Evolutionary conservation across 1,140 invertebrate genomes (phyloP).

Genomic region (Drosophila littoralis): DNA sequence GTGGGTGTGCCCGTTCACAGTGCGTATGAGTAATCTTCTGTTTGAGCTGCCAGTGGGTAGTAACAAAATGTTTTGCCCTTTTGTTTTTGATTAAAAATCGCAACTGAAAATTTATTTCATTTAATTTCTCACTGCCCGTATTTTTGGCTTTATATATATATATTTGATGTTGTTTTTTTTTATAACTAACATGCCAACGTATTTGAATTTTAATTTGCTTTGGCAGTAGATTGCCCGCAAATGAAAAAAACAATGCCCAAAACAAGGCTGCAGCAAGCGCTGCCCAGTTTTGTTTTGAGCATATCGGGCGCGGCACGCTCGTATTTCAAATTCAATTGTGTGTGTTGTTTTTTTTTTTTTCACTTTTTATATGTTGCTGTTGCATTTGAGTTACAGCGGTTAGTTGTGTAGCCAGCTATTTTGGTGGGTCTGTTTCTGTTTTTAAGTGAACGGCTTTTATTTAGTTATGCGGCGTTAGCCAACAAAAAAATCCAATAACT

Average conservation of each 20-base stretch:
- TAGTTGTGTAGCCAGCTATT: constrained; percentile 45
- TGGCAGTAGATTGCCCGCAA: constrained; percentile 47
- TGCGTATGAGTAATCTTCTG: constrained; percentile 69
- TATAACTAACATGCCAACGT: constrained; percentile 56
- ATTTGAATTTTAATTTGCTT: constrained; percentile 75
- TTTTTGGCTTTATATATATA: constrained; percentile 23
- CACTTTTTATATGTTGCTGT: constrained; percentile 22
- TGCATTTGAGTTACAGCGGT: constrained; percentile 53
- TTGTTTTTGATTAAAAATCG: constrained; percentile 70
- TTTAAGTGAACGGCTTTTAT: constrained; percentile 74
- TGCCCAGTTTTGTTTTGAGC: constrained; percentile 47
- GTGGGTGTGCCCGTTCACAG: constrained; percentile 51
- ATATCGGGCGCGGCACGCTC: constrained; percentile 44
- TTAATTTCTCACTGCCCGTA: constrained; percentile 54
- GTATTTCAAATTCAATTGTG: constrained; percentile 64
- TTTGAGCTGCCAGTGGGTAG: constrained; percentile 26
- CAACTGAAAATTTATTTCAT: constrained; percentile 70
- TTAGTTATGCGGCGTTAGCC: constrained; percentile 57
- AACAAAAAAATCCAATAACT: constrained; percentile 56
- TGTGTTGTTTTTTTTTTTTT: constrained; percentile 24
- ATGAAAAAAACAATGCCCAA: constrained; percentile 22
- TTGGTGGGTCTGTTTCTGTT: constrained; percentile 42
- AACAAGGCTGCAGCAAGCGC: constrained; percentile 15
- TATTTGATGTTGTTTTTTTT: constrained; percentile 3
- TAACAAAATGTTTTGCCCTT: constrained; percentile 34